phyloP scores from a whole-genome alignment of 1,140 invertebrate species.

The Berghia stephanieae region DNA sequence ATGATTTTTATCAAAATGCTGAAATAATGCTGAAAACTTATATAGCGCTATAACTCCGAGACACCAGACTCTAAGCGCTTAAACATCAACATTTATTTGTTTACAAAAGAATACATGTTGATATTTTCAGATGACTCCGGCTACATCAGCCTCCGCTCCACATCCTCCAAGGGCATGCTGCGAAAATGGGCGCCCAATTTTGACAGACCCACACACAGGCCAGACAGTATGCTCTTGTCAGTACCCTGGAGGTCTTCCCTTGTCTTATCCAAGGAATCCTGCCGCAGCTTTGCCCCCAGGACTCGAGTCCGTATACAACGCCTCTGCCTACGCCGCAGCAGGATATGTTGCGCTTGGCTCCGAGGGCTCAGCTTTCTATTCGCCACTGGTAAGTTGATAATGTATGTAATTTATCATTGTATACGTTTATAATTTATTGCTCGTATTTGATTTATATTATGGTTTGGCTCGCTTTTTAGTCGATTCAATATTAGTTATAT shows the following conservation, averaged over 20 bases:
- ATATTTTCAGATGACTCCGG: conserved; percentile 48
- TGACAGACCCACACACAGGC: conserved; percentile 93
- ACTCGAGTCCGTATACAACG: conserved; percentile 63
- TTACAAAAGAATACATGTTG: too few relatives aligned
- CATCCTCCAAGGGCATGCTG: conserved; percentile 73
- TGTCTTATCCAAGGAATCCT: conserved; percentile 73
- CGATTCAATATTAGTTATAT: neutral
- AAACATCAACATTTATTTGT: too few relatives aligned
- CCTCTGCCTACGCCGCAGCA: conserved; percentile 51
- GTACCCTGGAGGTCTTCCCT: conserved; percentile 72
- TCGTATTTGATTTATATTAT: neutral
- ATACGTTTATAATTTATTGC: conserved; percentile 12
- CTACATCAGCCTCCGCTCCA: conserved; percentile 40
- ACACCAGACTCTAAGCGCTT: too few relatives aligned
- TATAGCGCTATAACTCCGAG: too few relatives aligned
- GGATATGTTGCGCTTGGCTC: conserved; percentile 58
- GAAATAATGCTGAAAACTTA: too few relatives aligned
- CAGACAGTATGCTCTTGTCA: conserved; percentile 96
- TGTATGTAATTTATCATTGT: too few relatives aligned
- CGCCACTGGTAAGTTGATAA: conserved; percentile 92
- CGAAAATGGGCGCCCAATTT: conserved; percentile 90
- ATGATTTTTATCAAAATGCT: too few relatives aligned
- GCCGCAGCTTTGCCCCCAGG: conserved; percentile 40
- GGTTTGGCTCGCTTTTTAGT: neutral
- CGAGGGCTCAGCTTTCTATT: conserved; percentile 82